phyloP scores from a whole-genome alignment of 2,797 vertebrate species.

The Cossypha niveicapilla region DNA sequence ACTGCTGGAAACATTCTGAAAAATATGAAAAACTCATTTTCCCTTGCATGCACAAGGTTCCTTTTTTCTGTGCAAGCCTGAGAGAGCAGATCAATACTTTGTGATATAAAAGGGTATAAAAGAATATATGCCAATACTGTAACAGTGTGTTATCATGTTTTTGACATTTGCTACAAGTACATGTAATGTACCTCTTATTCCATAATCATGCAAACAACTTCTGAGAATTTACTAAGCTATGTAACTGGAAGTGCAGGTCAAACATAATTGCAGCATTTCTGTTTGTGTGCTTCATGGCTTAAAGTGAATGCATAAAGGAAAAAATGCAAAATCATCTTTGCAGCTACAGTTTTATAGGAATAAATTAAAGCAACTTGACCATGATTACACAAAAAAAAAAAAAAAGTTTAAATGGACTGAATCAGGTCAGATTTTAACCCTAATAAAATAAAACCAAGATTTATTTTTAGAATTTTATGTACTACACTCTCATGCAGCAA shows the following conservation, averaged over 20 bases:
- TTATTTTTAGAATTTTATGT: background rate
- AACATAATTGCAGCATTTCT: background rate
- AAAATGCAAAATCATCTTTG: background rate
- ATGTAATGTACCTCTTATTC: background rate
- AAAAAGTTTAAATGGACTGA: background rate
- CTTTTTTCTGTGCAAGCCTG: background rate
- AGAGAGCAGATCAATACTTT: conserved; percentile 17
- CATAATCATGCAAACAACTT: background rate
- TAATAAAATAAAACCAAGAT: background rate
- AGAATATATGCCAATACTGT: background rate
- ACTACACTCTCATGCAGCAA: background rate
- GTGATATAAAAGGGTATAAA: background rate
- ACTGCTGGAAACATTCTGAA: background rate
- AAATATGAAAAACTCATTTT: background rate
- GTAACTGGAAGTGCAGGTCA: background rate
- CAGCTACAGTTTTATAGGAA: background rate
- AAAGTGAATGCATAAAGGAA: background rate
- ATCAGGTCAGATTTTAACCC: background rate
- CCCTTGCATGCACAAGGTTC: background rate
- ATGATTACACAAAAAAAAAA: background rate
- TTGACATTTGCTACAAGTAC: conserved; percentile 7
- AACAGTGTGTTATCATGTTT: background rate
- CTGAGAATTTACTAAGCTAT: background rate
- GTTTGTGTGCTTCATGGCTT: background rate
- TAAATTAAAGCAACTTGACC: background rate